Evolutionary conservation across 2,113 vertebrate genomes (phyloP).

Genomic region (Saimiri boliviensis): DNA sequence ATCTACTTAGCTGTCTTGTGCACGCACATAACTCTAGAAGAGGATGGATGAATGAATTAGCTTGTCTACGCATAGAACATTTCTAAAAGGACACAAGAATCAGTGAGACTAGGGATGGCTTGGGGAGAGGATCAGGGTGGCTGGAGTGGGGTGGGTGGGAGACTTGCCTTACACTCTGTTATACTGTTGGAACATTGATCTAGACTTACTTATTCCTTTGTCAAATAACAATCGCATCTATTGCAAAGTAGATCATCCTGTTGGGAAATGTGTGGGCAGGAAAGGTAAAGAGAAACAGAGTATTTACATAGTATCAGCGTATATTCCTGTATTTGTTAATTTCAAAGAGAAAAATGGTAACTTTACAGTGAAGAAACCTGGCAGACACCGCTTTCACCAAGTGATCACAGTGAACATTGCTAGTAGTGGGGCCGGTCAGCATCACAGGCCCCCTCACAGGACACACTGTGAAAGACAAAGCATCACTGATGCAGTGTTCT

Average conservation of each 20-base stretch:
- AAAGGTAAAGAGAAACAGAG: not conserved
- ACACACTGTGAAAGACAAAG: too few relatives aligned
- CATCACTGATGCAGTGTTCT: not conserved
- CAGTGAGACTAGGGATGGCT: not conserved
- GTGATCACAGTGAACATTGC: not conserved
- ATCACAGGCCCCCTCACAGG: accelerated
- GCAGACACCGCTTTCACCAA: not conserved
- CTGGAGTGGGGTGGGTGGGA: not conserved
- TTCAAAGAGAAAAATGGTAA: not conserved
- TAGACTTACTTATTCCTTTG: not conserved
- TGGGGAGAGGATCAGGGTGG: not conserved
- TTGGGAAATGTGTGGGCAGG: not conserved
- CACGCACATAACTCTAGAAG: not conserved
- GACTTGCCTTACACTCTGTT: not conserved
- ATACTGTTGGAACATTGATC: not conserved
- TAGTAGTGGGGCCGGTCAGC: accelerated
- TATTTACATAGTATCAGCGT: not conserved
- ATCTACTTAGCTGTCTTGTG: not conserved
- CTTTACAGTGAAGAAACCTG: not conserved
- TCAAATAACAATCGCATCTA: not conserved
- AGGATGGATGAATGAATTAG: not conserved
- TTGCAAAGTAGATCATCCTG: not conserved
- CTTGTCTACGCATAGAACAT: not conserved
- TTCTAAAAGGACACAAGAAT: not conserved
- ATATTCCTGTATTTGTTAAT: not conserved